Evolutionary conservation across 2,113 vertebrate genomes (phyloP).

Genomic region (Redunca redunca): DNA sequence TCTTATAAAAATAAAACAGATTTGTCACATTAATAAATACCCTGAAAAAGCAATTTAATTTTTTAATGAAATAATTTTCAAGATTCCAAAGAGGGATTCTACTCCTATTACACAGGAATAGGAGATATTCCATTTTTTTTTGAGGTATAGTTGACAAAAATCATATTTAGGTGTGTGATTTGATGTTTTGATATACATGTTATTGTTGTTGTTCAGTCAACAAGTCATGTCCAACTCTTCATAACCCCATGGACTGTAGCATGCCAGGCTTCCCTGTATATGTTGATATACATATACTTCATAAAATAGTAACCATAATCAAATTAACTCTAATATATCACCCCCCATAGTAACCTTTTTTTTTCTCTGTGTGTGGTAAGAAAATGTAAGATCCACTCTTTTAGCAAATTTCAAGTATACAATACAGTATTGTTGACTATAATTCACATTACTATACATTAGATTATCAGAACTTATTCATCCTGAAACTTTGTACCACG

Average conservation of each 20-base stretch:
- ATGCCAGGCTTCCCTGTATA: neutral
- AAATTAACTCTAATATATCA: neutral
- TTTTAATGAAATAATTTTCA: conserved; percentile 27
- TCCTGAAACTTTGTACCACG: neutral
- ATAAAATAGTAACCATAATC: neutral
- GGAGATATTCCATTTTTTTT: neutral
- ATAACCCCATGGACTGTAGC: neutral
- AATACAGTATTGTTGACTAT: neutral
- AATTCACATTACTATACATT: neutral
- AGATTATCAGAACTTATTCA: neutral
- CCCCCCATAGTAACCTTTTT: neutral
- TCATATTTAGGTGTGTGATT: neutral
- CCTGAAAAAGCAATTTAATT: neutral
- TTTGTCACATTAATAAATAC: neutral
- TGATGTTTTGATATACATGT: neutral
- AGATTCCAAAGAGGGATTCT: neutral
- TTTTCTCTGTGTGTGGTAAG: neutral
- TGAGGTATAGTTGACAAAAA: neutral
- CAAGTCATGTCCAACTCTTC: neutral
- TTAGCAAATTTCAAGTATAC: neutral
- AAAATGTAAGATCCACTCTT: neutral
- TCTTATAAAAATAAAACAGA: neutral
- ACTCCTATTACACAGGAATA: neutral
- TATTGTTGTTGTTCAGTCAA: neutral
- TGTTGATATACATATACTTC: neutral